A percentile compares a stretch with the other conserved stretches of the same genome.
Conservation (phyloP, 2,113 vertebrate species). For the Mustela nigripes region DNA sequence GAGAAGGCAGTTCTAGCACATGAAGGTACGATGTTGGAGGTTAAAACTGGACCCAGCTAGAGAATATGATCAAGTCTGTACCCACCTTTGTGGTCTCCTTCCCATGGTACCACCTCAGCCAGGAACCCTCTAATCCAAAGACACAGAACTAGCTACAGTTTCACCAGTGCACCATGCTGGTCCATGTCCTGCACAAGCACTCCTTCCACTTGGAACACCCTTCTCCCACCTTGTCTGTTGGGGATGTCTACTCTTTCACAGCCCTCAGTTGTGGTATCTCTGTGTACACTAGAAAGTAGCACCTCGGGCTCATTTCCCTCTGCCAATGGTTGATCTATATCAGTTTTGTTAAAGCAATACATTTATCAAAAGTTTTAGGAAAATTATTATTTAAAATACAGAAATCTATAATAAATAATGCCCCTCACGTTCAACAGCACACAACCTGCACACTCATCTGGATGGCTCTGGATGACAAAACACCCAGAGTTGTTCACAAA, state of each 20-base stretch:
- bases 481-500: background rate
- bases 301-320: background rate
- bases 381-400: background rate
- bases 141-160: accelerated
- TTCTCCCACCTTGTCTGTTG: background rate
- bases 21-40: background rate
- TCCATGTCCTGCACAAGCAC: background rate
- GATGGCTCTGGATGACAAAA: background rate
- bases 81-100: background rate
- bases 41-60: background rate
- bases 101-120: background rate
- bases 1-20: background rate
- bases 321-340: background rate
- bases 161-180: accelerated
- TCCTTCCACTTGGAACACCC: background rate
- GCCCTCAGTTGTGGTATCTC: background rate
- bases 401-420: background rate
- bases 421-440: background rate
- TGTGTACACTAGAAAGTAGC: background rate
- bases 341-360: background rate
- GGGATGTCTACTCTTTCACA: background rate
- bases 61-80: background rate
- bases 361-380: background rate
- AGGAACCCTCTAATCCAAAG: background rate
- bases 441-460: background rate